phyloP scores from a whole-genome alignment of 64 coral and sea anemone species.

The Stichodactyla mertensii region DNA sequence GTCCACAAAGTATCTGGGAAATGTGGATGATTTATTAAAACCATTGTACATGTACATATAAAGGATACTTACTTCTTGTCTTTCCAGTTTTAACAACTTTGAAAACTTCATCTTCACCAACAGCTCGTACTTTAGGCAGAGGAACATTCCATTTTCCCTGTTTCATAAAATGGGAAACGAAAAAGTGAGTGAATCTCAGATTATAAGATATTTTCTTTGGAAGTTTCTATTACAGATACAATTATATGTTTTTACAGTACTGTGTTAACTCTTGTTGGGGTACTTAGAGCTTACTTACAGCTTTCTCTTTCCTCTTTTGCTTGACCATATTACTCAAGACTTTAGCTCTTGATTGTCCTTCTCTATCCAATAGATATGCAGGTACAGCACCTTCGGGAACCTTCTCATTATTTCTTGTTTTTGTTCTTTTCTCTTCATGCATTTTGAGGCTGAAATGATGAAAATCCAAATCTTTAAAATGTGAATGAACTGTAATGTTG shows the following conservation, averaged over 20 bases:
- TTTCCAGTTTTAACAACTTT: conserved; percentile 96
- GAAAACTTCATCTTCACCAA: conserved; percentile 97
- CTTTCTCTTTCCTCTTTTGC: conserved; percentile 98
- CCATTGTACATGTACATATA: not conserved
- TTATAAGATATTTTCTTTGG: too few relatives aligned
- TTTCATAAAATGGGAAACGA: not conserved
- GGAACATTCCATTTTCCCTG: conserved; percentile 99
- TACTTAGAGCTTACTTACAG: conserved; percentile 50
- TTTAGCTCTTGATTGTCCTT: conserved; percentile 91
- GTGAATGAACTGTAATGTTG: not conserved
- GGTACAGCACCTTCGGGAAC: conserved; percentile 93
- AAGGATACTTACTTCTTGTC: conserved; percentile 33
- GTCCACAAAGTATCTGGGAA: not conserved
- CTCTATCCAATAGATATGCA: conserved; percentile 90
- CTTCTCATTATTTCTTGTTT: conserved; percentile 86
- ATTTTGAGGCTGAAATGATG: conserved; percentile 54
- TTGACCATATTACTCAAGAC: conserved; percentile 99
- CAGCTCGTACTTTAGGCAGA: conserved; percentile 90
- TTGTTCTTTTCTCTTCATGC: conserved; percentile 88
- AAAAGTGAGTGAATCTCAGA: not conserved
- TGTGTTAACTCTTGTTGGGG: not conserved
- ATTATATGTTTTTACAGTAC: too few relatives aligned
- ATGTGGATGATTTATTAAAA: not conserved
- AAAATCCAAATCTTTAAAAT: not conserved
- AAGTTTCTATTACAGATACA: too few relatives aligned